Conservation (phyloP, 2,888 invertebrate species). For the Phortica magna region DNA sequence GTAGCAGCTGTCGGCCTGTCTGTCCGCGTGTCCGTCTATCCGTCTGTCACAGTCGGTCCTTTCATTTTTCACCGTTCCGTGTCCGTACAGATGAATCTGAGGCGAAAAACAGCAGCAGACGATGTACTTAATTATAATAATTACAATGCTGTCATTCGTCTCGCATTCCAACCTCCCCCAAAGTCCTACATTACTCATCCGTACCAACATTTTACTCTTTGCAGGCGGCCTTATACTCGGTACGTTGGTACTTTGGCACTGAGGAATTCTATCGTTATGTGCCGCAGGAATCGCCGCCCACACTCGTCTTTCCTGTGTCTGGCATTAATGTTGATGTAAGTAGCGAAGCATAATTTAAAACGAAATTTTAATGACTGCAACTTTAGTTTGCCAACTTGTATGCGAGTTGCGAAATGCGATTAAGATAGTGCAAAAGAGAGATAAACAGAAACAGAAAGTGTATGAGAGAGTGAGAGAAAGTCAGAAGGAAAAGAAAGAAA, state of each 20-base stretch:
- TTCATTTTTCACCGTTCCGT: background rate
- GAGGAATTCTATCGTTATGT: slow-evolving; percentile 83
- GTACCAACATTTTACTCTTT: slow-evolving; percentile 36
- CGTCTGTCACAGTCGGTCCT: background rate
- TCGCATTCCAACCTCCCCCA: background rate
- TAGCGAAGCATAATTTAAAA: slow-evolving; percentile 52
- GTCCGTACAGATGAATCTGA: background rate
- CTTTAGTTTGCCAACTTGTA: slow-evolving; percentile 1
- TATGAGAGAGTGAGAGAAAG: too few relatives aligned
- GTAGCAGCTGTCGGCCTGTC: background rate
- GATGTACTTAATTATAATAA: slow-evolving; percentile 68
- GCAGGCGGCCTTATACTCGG: slow-evolving; percentile 80
- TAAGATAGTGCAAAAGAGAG: background rate
- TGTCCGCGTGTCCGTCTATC: background rate
- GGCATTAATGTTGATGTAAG: slow-evolving; percentile 83
- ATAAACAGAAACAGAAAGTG: too few relatives aligned
- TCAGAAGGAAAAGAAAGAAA: too few relatives aligned
- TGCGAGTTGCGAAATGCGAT: slow-evolving; percentile 1
- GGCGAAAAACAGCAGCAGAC: slow-evolving; percentile 40
- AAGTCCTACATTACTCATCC: slow-evolving; percentile 33
- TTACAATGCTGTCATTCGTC: slow-evolving; percentile 50
- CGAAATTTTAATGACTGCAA: slow-evolving; percentile 18
- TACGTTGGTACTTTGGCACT: slow-evolving; percentile 82
- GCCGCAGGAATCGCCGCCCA: slow-evolving; percentile 81
- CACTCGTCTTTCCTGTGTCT: slow-evolving; percentile 80